Evolutionary conservation across 1,140 invertebrate species (phyloP).

Genomic region (Eupristina koningsbergeri): DNA sequence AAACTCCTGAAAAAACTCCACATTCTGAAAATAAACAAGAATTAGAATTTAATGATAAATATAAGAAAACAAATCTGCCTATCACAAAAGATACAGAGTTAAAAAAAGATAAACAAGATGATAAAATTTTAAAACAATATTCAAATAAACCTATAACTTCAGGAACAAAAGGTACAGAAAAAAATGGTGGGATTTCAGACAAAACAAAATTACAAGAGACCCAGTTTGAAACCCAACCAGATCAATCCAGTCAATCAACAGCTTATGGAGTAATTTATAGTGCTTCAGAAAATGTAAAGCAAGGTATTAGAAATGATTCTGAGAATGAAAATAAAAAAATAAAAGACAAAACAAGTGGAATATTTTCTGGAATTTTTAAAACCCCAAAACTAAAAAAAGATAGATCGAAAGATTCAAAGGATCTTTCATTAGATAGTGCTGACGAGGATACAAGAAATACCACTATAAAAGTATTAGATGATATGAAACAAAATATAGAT

Average conservation of each 20-base stretch:
- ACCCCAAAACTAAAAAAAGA: constrained; percentile 64
- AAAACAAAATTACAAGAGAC: not conserved
- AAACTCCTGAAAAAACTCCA: not conserved
- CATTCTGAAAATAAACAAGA: constrained; percentile 47
- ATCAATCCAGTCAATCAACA: constrained; percentile 33
- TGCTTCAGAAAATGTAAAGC: constrained; percentile 52
- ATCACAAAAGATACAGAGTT: constrained; percentile 60
- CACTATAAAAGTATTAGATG: constrained; percentile 57
- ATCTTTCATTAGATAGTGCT: constrained; percentile 62
- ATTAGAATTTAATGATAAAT: not conserved
- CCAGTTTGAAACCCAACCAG: constrained; percentile 21
- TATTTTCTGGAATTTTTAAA: constrained; percentile 69
- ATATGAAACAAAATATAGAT: constrained; percentile 32
- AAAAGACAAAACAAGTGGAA: constrained; percentile 66
- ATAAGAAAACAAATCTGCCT: constrained; percentile 19
- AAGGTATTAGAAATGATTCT: constrained; percentile 57
- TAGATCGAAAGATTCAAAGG: constrained; percentile 66
- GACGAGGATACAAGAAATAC: constrained; percentile 60
- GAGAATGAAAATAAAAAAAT: constrained; percentile 64
- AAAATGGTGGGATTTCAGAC: not conserved
- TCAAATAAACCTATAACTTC: not conserved
- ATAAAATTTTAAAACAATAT: constrained; percentile 56
- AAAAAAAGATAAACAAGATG: constrained; percentile 63
- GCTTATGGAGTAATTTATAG: constrained; percentile 64
- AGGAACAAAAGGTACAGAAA: not conserved